Conservation (phyloP, 2,797 vertebrate species). For the Leucoraja ocellata region DNA sequence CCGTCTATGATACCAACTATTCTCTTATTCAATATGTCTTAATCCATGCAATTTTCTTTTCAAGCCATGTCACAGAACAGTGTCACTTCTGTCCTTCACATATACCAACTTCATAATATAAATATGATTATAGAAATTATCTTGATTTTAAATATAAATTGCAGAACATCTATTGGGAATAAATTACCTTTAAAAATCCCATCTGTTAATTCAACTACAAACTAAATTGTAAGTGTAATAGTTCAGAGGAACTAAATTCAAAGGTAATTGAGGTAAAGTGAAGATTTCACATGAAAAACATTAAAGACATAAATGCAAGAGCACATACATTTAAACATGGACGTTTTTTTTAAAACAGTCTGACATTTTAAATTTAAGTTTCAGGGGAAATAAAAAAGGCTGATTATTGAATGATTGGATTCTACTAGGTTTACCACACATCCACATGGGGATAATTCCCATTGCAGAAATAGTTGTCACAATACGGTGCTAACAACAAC, state of each 20-base stretch:
- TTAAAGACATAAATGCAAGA: neutral
- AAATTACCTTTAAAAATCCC: neutral
- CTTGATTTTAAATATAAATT: neutral
- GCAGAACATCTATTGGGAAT: neutral
- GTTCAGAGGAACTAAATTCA: neutral
- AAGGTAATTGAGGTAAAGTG: neutral
- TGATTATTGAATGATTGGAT: too few species aligned
- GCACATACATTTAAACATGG: neutral
- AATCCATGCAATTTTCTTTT: neutral
- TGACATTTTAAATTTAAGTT: neutral
- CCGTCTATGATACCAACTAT: too few species aligned
- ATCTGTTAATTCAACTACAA: neutral
- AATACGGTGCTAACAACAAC: neutral
- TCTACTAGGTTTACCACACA: neutral
- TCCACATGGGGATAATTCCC: neutral
- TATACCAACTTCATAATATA: neutral
- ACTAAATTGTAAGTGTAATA: neutral
- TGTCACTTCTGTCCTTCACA: neutral
- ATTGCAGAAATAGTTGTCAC: neutral
- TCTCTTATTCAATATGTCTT: neutral
- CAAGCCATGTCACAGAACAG: neutral
- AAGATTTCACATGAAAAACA: neutral
- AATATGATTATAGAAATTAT: neutral
- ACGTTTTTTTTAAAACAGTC: neutral
- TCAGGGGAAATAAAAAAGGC: neutral